phyloP scores from a whole-genome alignment of 2,888 invertebrate genomes.

The Balanococcus diminutus region DNA sequence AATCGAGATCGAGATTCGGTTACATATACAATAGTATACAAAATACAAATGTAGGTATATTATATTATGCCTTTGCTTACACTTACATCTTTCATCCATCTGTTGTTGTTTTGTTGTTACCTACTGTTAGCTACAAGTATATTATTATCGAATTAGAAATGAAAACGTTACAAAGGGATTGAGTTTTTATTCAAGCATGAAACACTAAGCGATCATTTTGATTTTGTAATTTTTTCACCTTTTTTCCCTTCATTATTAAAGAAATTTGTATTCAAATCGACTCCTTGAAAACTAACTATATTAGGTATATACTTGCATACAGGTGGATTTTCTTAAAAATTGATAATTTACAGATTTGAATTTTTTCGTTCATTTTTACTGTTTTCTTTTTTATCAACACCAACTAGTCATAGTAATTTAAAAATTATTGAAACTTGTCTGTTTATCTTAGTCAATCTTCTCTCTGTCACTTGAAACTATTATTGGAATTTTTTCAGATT shows the following conservation, averaged over 20 bases:
- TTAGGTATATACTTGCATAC: neutral
- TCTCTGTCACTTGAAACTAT: too few relatives aligned
- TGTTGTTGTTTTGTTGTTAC: neutral
- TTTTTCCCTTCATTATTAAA: too few relatives aligned
- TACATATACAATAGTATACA: slow-evolving; percentile 45
- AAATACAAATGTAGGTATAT: neutral
- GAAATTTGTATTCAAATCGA: too few relatives aligned
- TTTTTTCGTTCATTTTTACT: neutral
- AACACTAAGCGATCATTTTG: too few relatives aligned
- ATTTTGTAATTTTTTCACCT: too few relatives aligned
- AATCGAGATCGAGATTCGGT: slow-evolving; percentile 54
- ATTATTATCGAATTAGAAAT: neutral
- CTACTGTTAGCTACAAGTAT: too few relatives aligned
- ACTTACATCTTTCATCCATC: neutral
- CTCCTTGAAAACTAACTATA: too few relatives aligned
- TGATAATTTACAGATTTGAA: neutral
- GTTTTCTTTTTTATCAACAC: neutral
- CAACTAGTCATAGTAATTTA: too few relatives aligned
- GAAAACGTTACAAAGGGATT: neutral
- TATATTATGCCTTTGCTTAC: neutral
- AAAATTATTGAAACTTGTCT: too few relatives aligned
- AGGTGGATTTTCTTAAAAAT: neutral
- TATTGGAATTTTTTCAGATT: too few relatives aligned
- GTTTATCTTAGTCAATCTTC: too few relatives aligned
- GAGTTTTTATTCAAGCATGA: too few relatives aligned